A percentile compares a stretch with the other conserved stretches of the same genome.
phyloP scores from a whole-genome alignment of 2,113 vertebrate species.

The Talpa occidentalis region DNA sequence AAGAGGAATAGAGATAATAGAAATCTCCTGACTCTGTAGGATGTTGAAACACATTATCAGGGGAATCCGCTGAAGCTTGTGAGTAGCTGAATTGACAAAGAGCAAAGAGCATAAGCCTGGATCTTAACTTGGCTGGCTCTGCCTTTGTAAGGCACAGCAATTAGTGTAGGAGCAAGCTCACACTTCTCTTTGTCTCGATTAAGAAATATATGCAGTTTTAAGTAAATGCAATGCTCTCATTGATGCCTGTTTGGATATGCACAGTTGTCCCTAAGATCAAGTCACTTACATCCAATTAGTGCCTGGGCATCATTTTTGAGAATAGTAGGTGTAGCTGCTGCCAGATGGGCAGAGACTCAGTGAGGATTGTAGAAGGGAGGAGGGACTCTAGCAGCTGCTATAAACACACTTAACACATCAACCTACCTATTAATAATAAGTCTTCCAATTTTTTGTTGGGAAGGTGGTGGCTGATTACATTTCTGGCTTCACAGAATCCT shows the following conservation, averaged over 20 bases:
- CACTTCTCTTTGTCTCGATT: not conserved
- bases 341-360: not conserved
- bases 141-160: conserved; percentile 33
- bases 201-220: conserved; percentile 43
- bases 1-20: conserved; percentile 55
- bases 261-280: conserved; percentile 13
- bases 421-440: not conserved
- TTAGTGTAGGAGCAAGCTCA: not conserved
- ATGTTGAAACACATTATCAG: conserved; percentile 12
- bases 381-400: not conserved
- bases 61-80: conserved; percentile 41
- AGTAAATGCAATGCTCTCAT: not conserved
- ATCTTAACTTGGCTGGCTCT: not conserved
- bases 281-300: not conserved
- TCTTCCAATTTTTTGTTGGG: not conserved
- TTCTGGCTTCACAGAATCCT: not conserved
- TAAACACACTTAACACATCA: not conserved
- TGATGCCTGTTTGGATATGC: conserved; percentile 4
- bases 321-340: not conserved
- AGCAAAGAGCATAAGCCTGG: not conserved
- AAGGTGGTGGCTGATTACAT: not conserved
- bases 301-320: conserved; percentile 7
- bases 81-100: conserved; percentile 48
- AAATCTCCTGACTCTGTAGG: conserved; percentile 46
- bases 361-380: not conserved